Conservation (phyloP, 2,113 vertebrate species). For the Raja brachyura region DNA sequence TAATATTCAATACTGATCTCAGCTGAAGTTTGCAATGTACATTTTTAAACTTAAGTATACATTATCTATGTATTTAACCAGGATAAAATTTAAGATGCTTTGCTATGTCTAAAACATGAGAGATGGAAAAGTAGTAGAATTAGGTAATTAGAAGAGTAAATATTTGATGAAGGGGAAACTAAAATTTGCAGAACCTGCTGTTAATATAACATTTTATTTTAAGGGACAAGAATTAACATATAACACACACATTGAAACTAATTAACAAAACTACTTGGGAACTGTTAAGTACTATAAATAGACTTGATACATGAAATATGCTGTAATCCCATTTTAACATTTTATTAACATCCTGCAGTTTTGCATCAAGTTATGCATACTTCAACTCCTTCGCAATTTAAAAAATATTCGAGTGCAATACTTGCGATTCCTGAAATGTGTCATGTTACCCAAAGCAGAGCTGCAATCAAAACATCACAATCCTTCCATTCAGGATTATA, state of each 20-base stretch:
- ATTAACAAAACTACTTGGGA: background rate
- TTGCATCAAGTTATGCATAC: background rate
- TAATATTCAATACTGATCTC: background rate
- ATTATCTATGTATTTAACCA: background rate
- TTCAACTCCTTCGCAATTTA: background rate
- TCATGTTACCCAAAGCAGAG: background rate
- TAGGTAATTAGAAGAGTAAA: background rate
- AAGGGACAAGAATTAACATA: constrained; percentile 13
- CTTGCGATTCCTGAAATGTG: constrained; percentile 7
- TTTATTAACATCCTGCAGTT: constrained; percentile 16
- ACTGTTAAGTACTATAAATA: background rate
- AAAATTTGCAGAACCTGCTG: background rate
- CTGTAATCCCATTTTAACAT: background rate
- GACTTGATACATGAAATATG: background rate
- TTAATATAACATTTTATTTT: constrained; percentile 14
- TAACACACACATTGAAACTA: background rate
- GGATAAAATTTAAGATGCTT: background rate
- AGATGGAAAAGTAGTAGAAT: background rate
- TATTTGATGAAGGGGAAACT: background rate
- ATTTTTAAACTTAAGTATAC: background rate
- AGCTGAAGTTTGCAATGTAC: background rate
- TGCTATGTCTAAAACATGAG: background rate
- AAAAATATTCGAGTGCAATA: background rate
- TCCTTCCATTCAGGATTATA: background rate
- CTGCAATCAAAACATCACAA: background rate